phyloP scores from a whole-genome alignment of 2,113 vertebrate species.

The Hemibagrus wyckioides region DNA sequence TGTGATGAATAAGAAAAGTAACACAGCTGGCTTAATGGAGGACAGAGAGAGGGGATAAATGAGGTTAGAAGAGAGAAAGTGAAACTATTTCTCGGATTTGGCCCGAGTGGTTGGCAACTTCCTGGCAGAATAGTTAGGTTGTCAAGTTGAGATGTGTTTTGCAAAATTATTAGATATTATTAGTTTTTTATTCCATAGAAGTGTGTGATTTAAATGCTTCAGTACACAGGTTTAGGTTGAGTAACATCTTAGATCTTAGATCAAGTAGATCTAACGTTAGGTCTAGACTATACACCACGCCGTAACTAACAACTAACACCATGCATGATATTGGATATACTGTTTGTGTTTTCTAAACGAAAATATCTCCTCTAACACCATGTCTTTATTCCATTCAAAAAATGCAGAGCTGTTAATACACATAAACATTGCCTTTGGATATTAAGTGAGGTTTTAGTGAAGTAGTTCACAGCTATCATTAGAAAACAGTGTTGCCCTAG shows the following conservation, averaged over 20 bases:
- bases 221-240: background rate
- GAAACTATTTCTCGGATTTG: background rate
- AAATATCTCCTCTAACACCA: background rate
- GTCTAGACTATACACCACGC: background rate
- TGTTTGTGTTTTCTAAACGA: background rate
- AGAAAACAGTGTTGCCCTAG: conserved; percentile 2
- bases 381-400: background rate
- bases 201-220: background rate
- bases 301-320: background rate
- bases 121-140: background rate
- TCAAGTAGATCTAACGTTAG: background rate
- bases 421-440: background rate
- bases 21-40: background rate
- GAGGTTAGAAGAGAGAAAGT: background rate
- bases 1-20: background rate
- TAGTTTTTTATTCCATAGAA: background rate
- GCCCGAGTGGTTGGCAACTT: background rate
- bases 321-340: background rate
- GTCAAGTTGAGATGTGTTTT: background rate
- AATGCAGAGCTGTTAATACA: background rate
- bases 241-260: background rate
- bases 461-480: background rate
- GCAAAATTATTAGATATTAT: too few species aligned
- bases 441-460: background rate
- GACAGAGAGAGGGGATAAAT: background rate